phyloP scores from a whole-genome alignment of 92 coral and sea anemone genomes.

The Bergia puertoricense region DNA sequence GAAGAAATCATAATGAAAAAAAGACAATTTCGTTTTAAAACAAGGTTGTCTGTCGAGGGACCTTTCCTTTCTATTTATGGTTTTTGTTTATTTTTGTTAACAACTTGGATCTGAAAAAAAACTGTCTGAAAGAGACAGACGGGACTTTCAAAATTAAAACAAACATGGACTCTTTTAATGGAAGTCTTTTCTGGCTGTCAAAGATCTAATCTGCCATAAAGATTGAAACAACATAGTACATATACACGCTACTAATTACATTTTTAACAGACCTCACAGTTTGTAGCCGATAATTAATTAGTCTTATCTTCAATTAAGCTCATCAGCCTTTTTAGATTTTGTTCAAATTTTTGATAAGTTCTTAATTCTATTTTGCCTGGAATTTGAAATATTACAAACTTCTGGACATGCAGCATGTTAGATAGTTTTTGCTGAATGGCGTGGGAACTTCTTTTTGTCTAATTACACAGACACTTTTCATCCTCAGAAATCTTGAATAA shows the following conservation, averaged over 20 bases:
- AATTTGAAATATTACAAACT: background rate
- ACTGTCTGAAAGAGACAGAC: no score
- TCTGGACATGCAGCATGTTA: background rate
- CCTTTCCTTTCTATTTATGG: no score
- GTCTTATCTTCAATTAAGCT: conserved; percentile 20
- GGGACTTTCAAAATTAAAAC: background rate
- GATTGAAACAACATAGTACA: background rate
- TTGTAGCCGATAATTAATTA: conserved; percentile 14
- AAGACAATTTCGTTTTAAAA: no score
- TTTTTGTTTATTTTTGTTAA: no score
- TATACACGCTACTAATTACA: conserved; percentile 6
- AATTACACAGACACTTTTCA: background rate
- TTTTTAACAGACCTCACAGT: conserved; percentile 21
- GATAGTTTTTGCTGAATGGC: background rate
- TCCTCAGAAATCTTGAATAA: background rate
- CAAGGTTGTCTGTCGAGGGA: no score
- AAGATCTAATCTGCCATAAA: background rate
- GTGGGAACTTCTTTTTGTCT: background rate
- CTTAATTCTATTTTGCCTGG: background rate
- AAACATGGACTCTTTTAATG: background rate
- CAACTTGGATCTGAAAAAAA: no score
- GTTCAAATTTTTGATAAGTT: background rate
- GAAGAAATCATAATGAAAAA: no score
- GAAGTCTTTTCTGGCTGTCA: background rate
- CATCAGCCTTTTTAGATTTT: background rate